A percentile compares a stretch with the other conserved stretches of the same genome.
These are phyloP conservation scores for Catalaphyllia jardinei DNA, from an alignment of 64 coral and sea anemone species.

Conservation along the genomic window DNA sequence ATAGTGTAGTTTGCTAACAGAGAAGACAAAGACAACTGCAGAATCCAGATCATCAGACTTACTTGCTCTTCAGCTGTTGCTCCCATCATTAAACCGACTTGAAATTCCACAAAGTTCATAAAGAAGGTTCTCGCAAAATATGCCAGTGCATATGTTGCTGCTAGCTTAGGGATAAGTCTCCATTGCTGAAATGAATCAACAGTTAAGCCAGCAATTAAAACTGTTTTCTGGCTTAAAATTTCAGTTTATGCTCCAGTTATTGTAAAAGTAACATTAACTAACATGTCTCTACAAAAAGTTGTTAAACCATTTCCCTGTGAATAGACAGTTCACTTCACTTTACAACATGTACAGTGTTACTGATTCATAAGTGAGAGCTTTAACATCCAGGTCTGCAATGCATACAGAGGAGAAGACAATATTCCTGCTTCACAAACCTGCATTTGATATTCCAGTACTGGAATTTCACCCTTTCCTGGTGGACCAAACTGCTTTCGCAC, in stretches of 20 bases:
- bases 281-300: too few species aligned
- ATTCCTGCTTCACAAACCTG: slow-evolving; percentile 53
- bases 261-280: too few species aligned
- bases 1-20: too few species aligned
- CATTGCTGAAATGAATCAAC: slow-evolving; percentile 81
- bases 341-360: too few species aligned
- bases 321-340: too few species aligned
- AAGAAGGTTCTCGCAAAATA: slow-evolving; percentile 86
- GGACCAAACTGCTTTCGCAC: slow-evolving; percentile 95
- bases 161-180: slow-evolving; percentile 89
- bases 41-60: neutral
- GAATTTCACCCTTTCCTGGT: slow-evolving; percentile 85
- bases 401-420: neutral
- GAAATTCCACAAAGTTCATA: slow-evolving; percentile 75
- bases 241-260: too few species aligned
- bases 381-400: too few species aligned
- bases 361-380: too few species aligned
- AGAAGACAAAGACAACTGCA: too few species aligned
- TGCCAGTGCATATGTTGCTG: slow-evolving; percentile 86
- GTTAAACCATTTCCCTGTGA: too few species aligned
- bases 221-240: too few species aligned
- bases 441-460: slow-evolving; percentile 98
- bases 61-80: slow-evolving; percentile 77
- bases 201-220: neutral
- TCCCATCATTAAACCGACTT: slow-evolving; percentile 76